A percentile compares a stretch with the other conserved stretches of the same genome.
These are phyloP conservation scores for Apoda limacodes DNA, from an alignment of 2,888 invertebrate species.

Conservation along the genomic window DNA sequence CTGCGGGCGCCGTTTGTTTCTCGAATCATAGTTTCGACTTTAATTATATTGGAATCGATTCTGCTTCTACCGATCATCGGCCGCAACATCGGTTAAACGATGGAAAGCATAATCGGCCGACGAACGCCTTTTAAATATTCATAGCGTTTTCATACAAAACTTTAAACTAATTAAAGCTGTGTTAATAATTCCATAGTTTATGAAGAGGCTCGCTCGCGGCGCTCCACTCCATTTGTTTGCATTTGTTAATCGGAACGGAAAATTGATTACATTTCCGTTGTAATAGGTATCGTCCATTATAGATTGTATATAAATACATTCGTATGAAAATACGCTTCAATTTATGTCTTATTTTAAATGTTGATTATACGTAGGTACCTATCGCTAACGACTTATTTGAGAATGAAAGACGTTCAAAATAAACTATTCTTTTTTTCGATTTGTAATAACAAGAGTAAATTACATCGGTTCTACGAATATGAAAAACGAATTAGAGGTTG, in stretches of 20 bases:
- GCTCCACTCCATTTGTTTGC: slow-evolving; percentile 21
- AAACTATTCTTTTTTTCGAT: too few species aligned
- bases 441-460: too few species aligned
- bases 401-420: too few species aligned
- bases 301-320: neutral
- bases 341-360: neutral
- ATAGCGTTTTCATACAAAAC: slow-evolving; percentile 63
- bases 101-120: slow-evolving; percentile 61
- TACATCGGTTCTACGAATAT: too few species aligned
- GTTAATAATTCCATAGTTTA: slow-evolving; percentile 39
- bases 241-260: slow-evolving; percentile 24
- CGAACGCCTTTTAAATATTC: slow-evolving; percentile 61
- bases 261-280: slow-evolving; percentile 20
- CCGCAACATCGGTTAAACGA: slow-evolving; percentile 36
- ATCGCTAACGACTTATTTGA: too few species aligned
- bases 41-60: slow-evolving; percentile 47
- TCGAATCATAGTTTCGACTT: slow-evolving; percentile 45
- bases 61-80: too few species aligned
- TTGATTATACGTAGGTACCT: too few species aligned
- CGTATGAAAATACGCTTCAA: neutral
- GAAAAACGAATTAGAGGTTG: too few species aligned
- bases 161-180: slow-evolving; percentile 63
- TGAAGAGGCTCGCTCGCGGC: slow-evolving; percentile 20
- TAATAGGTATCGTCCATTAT: slow-evolving; percentile 6
- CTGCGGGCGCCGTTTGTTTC: slow-evolving; percentile 61